Base-by-base conservation (phyloP, 2,797 vertebrate genomes). In the Ceryle rudis region DNA sequence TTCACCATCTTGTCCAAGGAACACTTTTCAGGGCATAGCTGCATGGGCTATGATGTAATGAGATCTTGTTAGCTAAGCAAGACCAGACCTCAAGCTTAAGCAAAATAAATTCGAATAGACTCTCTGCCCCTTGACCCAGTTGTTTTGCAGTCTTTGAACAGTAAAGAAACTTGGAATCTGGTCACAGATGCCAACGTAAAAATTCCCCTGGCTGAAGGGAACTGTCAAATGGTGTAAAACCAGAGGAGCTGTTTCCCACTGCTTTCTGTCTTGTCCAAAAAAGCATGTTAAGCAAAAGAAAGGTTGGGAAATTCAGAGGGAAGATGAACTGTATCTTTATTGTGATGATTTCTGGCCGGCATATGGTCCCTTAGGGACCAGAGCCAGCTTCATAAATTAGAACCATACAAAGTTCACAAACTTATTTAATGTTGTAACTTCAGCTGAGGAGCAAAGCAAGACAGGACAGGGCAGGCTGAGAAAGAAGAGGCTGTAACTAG, bases 21-120 rank as follows among this genome's bases (percentile, higher is more conserved):
- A 82, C 47, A 90, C 91, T 89, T 96, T 86, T 57, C 81, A 96
- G 97, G 65, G 54, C 74, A 81, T 79, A 81, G 91, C 90, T 97
- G 57, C 89, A 78, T 85, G 46, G 86, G 61, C 72, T 89, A 89
- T 93, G 69, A 92, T 90, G 96, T 96, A 97, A 95, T 95, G 60
- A 94, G 91, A 86, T 89, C 88, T 95, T 82, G 74, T 96, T 94
- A 96, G 86, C 71, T 96, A 97, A 95, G 90, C 94, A 92, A 97
- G 73, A 74, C 78, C 90, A 92, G 94, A 89, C 60, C 57, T 95
- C 70, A 83, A 51, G 55, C 71, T 93, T 83, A 73, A 94, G 89
- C 67, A 96, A 97, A 96, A 96, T 94, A 94, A 87, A 95, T 94
- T 87, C 7, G 21, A 52, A 93, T 94, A 87, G 86, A 81, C 71